Conservation (phyloP, 1,140 invertebrate species). For the Akabosia matsudoensis region DNA sequence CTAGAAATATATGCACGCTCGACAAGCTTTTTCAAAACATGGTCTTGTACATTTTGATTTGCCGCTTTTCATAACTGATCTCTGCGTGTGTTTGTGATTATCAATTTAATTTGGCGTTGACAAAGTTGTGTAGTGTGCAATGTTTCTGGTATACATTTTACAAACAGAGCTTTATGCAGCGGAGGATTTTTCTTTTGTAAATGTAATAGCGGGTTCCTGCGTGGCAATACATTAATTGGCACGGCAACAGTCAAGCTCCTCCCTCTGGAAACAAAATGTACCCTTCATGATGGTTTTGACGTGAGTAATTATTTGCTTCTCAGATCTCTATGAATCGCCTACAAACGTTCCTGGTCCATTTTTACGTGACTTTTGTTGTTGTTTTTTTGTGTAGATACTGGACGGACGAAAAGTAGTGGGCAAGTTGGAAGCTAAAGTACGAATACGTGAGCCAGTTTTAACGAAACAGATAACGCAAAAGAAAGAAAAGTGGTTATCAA, state of each 20-base stretch:
- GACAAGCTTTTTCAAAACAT: not conserved
- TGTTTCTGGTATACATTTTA: constrained; percentile 15
- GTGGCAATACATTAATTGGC: constrained; percentile 81
- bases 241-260: constrained; percentile 77
- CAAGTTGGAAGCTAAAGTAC: constrained; percentile 84
- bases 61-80: not conserved
- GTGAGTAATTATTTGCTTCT: constrained; percentile 59
- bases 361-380: constrained; percentile 23
- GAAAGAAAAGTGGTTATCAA: constrained; percentile 87
- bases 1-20: not conserved
- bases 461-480: constrained; percentile 85
- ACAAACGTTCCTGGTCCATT: not conserved
- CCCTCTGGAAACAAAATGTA: constrained; percentile 78
- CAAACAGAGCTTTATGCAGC: not conserved
- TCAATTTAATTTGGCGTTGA: not conserved
- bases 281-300: constrained; percentile 84
- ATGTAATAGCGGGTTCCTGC: constrained; percentile 84
- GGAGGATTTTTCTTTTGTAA: constrained; percentile 39
- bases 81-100: not conserved
- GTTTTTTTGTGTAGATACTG: constrained; percentile 66
- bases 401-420: constrained; percentile 83
- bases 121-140: not conserved
- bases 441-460: constrained; percentile 84
- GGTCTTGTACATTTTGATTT: not conserved
- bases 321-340: not conserved